These are phyloP conservation scores for Tetramorium alpestre DNA, from an alignment of 1,140 invertebrate species.

Conservation along the genomic window DNA sequence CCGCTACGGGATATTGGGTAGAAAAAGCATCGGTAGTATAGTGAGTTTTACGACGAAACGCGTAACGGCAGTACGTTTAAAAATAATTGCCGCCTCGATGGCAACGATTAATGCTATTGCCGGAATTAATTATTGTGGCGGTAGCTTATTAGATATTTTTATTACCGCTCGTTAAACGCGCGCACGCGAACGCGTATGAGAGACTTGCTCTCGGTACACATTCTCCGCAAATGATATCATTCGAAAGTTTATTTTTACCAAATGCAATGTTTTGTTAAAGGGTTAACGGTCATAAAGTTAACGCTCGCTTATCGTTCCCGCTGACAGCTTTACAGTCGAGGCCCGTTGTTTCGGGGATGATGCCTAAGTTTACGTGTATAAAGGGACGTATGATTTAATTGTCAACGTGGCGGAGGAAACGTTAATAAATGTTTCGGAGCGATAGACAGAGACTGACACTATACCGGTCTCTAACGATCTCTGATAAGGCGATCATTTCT, in stretches of 20 bases:
- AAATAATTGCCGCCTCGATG: constrained; percentile 57
- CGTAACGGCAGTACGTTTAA: constrained; percentile 43
- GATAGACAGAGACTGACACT: constrained; percentile 28
- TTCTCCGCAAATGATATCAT: constrained; percentile 60
- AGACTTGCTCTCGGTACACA: constrained; percentile 13
- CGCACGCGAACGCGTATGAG: not conserved
- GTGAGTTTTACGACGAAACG: constrained; percentile 49
- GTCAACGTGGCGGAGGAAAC: constrained; percentile 14
- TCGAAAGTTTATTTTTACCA: constrained; percentile 44
- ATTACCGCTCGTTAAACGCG: constrained; percentile 62
- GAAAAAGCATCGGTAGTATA: constrained; percentile 32
- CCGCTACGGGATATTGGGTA: not conserved
- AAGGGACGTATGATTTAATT: constrained; percentile 68
- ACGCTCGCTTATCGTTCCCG: constrained; percentile 55
- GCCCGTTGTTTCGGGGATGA: constrained; percentile 15
- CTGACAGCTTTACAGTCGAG: constrained; percentile 64
- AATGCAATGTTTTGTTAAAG: constrained; percentile 39
- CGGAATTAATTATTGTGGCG: constrained; percentile 64
- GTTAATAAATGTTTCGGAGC: constrained; percentile 44
- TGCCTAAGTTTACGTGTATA: not conserved
- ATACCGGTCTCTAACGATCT: constrained; percentile 53
- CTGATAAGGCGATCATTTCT: constrained; percentile 64
- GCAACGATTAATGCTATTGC: constrained; percentile 59
- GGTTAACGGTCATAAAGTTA: constrained; percentile 52
- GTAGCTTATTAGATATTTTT: constrained; percentile 68